These are phyloP conservation scores for Macrostomum cliftonense DNA, from an alignment of 2,888 invertebrate genomes.

Conservation along the genomic window DNA sequence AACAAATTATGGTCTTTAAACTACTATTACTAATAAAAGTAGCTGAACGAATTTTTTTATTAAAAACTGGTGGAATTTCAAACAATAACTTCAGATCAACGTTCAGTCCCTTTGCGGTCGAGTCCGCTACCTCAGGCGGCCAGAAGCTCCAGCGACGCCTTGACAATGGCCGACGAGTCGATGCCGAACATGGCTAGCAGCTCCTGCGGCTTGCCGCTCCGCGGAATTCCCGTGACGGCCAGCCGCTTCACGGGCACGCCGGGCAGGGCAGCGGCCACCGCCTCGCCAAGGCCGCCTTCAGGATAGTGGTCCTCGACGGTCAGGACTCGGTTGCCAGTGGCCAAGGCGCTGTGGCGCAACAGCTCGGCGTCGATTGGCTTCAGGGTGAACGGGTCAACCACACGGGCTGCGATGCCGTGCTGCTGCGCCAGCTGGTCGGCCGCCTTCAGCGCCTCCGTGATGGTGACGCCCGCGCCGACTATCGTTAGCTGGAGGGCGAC, in stretches of 20 bases:
- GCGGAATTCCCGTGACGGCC: slow-evolving; percentile 62
- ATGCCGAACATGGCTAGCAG: slow-evolving; percentile 74
- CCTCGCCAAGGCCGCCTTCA: slow-evolving; percentile 87
- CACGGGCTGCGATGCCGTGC: slow-evolving; percentile 50
- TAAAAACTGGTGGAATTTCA: too few relatives aligned
- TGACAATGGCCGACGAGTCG: slow-evolving; percentile 56
- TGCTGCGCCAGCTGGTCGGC: slow-evolving; percentile 51
- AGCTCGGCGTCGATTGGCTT: slow-evolving; percentile 72
- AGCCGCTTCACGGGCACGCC: slow-evolving; percentile 56
- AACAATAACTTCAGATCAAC: too few relatives aligned
- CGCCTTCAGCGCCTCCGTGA: slow-evolving; percentile 71
- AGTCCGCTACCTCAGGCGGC: too few relatives aligned
- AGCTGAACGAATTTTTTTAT: too few relatives aligned
- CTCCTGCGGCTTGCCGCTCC: slow-evolving; percentile 70
- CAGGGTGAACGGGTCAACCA: slow-evolving; percentile 83
- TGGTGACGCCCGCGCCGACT: slow-evolving; percentile 78
- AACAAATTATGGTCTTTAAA: too few relatives aligned
- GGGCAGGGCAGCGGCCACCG: slow-evolving; percentile 61
- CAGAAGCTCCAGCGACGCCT: slow-evolving; percentile 40
- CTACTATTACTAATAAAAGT: too few relatives aligned
- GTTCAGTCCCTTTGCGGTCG: too few relatives aligned
- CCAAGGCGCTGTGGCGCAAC: slow-evolving; percentile 56
- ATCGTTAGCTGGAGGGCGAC: slow-evolving; percentile 48
- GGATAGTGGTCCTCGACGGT: slow-evolving; percentile 94
- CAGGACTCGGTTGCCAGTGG: slow-evolving; percentile 59